phyloP scores from a whole-genome alignment of 2,888 invertebrate species.

The Megamerina dolium region DNA sequence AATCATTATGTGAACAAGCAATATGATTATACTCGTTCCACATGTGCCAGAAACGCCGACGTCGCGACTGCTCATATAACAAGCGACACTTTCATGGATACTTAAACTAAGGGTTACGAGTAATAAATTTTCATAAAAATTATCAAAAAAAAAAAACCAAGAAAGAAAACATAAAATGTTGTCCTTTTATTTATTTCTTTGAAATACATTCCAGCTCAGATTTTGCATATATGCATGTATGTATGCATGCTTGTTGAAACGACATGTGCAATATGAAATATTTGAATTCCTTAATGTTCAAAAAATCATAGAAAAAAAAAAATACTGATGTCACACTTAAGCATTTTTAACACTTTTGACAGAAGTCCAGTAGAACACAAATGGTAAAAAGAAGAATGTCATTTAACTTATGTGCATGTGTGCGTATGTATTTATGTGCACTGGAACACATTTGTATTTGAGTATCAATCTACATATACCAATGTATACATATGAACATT shows the following conservation, averaged over 20 bases:
- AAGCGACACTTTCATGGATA: background rate
- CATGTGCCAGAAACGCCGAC: no score
- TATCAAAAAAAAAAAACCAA: no score
- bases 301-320: slow-evolving; percentile 2
- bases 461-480: no score
- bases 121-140: slow-evolving; percentile 3
- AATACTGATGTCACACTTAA: slow-evolving; percentile 19
- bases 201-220: no score
- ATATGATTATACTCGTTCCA: no score
- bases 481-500: no score
- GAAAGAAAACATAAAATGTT: no score
- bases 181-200: no score
- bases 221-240: slow-evolving; percentile 13
- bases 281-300: background rate
- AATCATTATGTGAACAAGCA: no score
- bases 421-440: background rate
- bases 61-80: background rate
- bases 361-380: background rate
- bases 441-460: no score
- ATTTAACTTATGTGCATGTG: slow-evolving; percentile 7
- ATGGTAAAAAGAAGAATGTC: background rate
- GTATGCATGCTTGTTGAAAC: no score
- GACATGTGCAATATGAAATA: background rate
- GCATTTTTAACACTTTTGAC: slow-evolving; percentile 19
- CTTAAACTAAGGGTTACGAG: background rate